These are phyloP conservation scores for Bos javanicus DNA, from an alignment of 2,113 vertebrate species.

Conservation along the genomic window DNA sequence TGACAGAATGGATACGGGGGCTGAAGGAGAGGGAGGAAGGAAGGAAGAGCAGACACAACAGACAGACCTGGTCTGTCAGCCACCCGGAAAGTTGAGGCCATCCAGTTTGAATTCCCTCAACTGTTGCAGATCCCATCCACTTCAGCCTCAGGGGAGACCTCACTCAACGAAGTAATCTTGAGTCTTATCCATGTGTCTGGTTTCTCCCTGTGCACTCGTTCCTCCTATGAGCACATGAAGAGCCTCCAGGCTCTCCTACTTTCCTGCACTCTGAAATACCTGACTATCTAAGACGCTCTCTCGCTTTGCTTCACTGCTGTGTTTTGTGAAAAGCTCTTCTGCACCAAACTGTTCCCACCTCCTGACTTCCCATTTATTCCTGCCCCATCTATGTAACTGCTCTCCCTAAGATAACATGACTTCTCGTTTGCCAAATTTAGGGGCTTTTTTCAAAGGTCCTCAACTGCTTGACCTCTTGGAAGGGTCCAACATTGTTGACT, in stretches of 20 bases:
- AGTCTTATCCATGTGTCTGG: not conserved
- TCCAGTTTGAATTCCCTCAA: not conserved
- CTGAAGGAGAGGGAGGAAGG: not conserved
- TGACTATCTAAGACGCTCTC: not conserved
- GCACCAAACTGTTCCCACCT: not conserved
- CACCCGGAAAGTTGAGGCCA: not conserved
- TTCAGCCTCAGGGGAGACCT: not conserved
- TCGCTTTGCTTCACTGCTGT: not conserved
- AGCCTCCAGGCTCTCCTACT: not conserved
- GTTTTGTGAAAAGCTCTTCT: not conserved
- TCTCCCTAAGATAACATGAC: not conserved
- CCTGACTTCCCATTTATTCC: not conserved
- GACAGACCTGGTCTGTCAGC: not conserved
- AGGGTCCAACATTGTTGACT: not conserved
- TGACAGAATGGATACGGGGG: not conserved
- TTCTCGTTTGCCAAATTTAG: not conserved
- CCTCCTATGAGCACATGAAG: not conserved
- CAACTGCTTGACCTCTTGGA: constrained; percentile 17
- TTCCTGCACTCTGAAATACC: not conserved
- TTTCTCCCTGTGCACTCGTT: not conserved
- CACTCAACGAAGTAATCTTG: not conserved
- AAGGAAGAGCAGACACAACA: not conserved
- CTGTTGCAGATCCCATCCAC: not conserved
- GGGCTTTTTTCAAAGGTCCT: not conserved
- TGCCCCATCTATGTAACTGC: not conserved